Conservation (phyloP, 2,797 vertebrate species). For the Macroramphosus scolopax region DNA sequence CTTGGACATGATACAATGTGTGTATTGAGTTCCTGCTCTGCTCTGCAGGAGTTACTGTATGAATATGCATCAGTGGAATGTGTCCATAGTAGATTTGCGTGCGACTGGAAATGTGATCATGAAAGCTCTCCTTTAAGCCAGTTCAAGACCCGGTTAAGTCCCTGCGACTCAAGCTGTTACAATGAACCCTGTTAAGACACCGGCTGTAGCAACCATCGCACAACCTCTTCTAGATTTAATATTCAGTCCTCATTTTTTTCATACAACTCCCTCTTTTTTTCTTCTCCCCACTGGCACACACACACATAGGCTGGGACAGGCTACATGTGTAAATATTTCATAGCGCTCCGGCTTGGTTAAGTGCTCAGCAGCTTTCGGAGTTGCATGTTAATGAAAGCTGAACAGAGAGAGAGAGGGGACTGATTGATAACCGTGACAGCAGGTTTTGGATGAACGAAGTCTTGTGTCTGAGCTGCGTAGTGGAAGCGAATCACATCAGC, state of each 20-base stretch:
- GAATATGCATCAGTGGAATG: constrained; percentile 38
- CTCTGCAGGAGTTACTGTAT: no score
- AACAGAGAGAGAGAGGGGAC: constrained; percentile 6
- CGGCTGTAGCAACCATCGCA: constrained; percentile 15
- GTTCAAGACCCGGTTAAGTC: constrained; percentile 48
- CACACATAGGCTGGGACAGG: constrained; percentile 7
- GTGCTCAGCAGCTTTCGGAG: constrained; percentile 43
- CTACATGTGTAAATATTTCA: constrained; percentile 55
- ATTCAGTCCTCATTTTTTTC: constrained; percentile 45
- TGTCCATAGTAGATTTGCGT: constrained; percentile 46
- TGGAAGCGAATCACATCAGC: constrained; percentile 8
- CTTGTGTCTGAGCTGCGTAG: no score
- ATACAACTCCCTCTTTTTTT: constrained; percentile 27
- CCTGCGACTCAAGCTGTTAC: constrained; percentile 17
- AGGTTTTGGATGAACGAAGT: neutral
- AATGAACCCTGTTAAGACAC: constrained; percentile 15
- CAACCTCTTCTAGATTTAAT: constrained; percentile 38
- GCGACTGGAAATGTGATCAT: constrained; percentile 39
- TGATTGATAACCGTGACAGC: constrained; percentile 11
- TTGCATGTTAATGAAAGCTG: constrained; percentile 12
- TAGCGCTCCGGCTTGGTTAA: constrained; percentile 50
- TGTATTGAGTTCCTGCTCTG: no score
- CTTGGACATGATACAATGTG: neutral
- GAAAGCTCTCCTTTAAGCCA: constrained; percentile 43
- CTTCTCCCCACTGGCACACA: constrained; percentile 11